phyloP scores from a whole-genome alignment of 2,113 vertebrate species.

The Sminthopsis crassicaudata region DNA sequence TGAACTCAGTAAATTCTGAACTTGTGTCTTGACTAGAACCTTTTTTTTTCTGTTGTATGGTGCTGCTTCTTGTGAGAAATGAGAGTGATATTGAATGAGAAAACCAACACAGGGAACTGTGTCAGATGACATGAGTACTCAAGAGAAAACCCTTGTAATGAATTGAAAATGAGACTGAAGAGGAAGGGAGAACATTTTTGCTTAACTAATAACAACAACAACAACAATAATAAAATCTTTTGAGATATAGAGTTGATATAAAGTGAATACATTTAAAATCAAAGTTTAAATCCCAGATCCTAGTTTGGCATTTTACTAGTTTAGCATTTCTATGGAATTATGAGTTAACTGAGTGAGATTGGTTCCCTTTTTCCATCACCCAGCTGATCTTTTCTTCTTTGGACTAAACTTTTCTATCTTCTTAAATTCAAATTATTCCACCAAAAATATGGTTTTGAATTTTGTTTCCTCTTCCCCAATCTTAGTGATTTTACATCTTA shows the following conservation, averaged over 20 bases:
- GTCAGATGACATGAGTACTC: background rate
- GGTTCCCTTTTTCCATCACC: background rate
- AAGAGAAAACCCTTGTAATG: background rate
- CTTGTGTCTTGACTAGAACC: no score
- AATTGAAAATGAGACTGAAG: background rate
- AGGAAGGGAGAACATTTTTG: background rate
- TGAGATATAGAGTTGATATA: background rate
- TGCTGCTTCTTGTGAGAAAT: background rate
- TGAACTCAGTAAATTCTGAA: no score
- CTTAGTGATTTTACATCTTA: background rate
- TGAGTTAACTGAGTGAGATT: background rate
- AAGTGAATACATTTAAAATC: background rate
- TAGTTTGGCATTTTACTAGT: background rate
- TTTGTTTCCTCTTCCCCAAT: background rate
- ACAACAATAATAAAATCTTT: background rate
- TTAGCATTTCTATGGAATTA: background rate
- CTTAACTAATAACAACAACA: background rate
- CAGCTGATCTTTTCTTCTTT: background rate
- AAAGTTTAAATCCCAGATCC: background rate
- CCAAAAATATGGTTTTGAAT: background rate
- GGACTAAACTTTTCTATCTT: background rate
- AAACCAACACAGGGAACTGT: background rate
- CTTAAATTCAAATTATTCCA: background rate
- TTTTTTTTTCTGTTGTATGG: background rate
- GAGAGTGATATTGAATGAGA: background rate